Evolutionary conservation across 2,113 vertebrate species (phyloP).

Genomic region (Macrotis lagotis): DNA sequence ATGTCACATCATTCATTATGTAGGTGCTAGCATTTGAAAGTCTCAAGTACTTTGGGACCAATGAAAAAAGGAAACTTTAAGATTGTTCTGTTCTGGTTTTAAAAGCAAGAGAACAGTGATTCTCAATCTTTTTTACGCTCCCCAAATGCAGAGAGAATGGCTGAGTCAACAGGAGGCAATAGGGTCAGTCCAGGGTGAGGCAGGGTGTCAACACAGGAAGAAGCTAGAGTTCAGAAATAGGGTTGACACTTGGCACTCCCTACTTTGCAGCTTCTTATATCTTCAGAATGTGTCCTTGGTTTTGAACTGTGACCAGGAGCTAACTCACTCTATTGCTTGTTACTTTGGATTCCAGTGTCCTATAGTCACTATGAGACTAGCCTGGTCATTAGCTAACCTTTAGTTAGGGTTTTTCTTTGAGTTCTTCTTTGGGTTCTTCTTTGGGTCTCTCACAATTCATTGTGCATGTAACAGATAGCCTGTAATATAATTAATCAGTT

Average conservation of each 20-base stretch:
- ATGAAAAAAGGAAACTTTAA: neutral
- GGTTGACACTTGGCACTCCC: neutral
- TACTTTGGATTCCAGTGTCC: neutral
- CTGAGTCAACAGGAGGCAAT: neutral
- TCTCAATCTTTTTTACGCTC: neutral
- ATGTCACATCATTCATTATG: neutral
- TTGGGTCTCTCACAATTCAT: no score
- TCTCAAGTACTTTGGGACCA: neutral
- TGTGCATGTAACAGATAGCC: no score
- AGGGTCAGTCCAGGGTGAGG: neutral
- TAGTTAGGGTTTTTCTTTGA: neutral
- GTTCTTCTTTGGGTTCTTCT: neutral
- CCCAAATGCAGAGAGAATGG: neutral
- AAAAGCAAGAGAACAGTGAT: slow-evolving; percentile 6
- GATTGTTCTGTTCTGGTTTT: neutral
- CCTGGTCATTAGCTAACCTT: neutral
- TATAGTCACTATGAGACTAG: neutral
- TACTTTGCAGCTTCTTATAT: neutral
- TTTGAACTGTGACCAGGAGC: neutral
- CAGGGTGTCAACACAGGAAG: neutral
- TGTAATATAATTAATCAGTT: no score
- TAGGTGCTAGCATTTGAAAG: neutral
- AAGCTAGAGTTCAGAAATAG: neutral
- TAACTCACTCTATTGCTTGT: neutral
- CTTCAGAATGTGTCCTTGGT: neutral